Conservation (phyloP, 1,140 invertebrate species). For the Stegodyphus mimosarum region DNA sequence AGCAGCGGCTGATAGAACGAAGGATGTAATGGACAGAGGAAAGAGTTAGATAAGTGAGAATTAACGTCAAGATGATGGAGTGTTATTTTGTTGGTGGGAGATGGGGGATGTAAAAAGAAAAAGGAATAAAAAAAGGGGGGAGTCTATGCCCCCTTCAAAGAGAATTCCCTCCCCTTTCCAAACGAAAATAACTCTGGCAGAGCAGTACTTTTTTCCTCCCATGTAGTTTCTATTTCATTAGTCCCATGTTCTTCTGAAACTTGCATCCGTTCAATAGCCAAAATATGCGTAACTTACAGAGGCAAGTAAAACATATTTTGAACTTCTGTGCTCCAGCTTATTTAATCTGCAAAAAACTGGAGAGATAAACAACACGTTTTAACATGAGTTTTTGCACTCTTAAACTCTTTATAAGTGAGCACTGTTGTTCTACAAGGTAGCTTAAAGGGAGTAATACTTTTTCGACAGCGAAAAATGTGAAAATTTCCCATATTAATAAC, state of each 20-base stretch:
- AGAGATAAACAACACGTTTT: no score
- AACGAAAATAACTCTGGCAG: constrained; percentile 13
- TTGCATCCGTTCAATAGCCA: neutral
- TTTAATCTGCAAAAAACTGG: no score
- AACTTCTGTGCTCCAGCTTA: no score
- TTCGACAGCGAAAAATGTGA: no score
- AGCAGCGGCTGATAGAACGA: constrained; percentile 14
- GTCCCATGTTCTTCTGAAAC: neutral
- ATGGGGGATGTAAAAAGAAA: neutral
- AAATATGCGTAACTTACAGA: neutral
- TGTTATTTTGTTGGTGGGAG: constrained; percentile 45
- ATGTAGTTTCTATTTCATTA: neutral
- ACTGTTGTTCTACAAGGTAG: no score
- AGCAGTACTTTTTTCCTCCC: neutral
- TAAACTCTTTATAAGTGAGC: no score
- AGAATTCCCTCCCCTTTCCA: neutral
- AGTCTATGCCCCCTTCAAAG: neutral
- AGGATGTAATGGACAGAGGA: constrained; percentile 39
- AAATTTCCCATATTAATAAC: no score
- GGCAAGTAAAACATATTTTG: no score
- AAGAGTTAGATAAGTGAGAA: constrained; percentile 54
- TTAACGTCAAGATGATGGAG: constrained; percentile 54
- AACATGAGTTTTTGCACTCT: no score
- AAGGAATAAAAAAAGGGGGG: neutral
- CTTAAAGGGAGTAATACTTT: no score